Evolutionary conservation across 2,888 invertebrate genomes (phyloP), one percentile per base, ranked within the genome.

Genomic region (Perizoma affinitatum): DNA sequence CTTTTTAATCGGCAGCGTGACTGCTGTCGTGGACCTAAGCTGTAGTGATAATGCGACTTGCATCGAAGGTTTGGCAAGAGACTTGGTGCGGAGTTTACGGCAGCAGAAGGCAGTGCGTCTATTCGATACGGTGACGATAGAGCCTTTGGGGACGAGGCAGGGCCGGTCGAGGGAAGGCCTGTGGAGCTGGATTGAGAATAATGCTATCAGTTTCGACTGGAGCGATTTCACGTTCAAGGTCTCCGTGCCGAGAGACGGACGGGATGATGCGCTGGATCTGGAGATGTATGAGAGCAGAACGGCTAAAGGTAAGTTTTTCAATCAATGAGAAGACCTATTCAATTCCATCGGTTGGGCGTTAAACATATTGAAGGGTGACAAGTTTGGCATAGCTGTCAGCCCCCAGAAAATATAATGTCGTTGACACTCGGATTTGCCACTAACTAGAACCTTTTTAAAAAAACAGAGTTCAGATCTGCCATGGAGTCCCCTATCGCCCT

Each of bases 31-130:
- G 61, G 88, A 92, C 71, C 71, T 93, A 36, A 86, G 82, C 71
- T 94, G 94, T 83, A 93, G 93, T 79, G 94, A 94, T 73, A 94
- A 94, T 81, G 93, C 94, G 40, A 94, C 93, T 63, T 94, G 94
- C 71, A 87, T 94, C 42, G 90, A 94, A 58, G 72, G 84, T 41
- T 79, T 94, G 74, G 88, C 93, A 22, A 88, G 80, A 63, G 89
- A 93, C 66, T 85, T 94, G 52, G 78, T 93, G 59, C 87, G 84
- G 69, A 93, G 92, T 69, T 89, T 94, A 62, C 83, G 90, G 54
- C 88, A 92, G 54, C 90, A 93, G 70, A 93, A 92, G 71, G 86
- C 93, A 54, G 88, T 94, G 61, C 90, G 87, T 70, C 68, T 93
- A 40, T 93, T 94, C 75, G 93, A 94, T 59, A 74, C 91, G 66